phyloP scores from a whole-genome alignment of 2,888 invertebrate genomes.

The Dicycla oo region DNA sequence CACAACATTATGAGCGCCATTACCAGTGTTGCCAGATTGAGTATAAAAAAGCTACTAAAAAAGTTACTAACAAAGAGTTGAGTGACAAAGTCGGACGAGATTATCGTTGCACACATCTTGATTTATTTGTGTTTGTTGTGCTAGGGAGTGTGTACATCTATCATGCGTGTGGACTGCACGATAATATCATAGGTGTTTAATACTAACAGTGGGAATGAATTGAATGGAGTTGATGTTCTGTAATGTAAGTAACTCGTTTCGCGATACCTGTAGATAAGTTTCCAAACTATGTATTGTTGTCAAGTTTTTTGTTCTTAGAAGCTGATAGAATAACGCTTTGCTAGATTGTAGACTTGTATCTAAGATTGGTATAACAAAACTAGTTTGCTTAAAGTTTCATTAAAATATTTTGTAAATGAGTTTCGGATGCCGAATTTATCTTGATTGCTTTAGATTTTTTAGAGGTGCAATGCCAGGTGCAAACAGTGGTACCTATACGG shows the following conservation, averaged over 20 bases:
- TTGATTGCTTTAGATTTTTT: background rate
- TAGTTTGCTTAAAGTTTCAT: conserved; percentile 9
- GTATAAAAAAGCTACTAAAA: conserved; percentile 71
- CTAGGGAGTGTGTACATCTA: conserved; percentile 78
- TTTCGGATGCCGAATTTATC: background rate
- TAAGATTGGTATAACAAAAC: conserved; percentile 9
- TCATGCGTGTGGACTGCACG: conserved; percentile 71
- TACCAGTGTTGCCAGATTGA: conserved; percentile 75
- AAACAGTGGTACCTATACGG: background rate
- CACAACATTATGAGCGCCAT: conserved; percentile 72
- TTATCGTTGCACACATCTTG: conserved; percentile 80
- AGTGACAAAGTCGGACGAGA: conserved; percentile 81
- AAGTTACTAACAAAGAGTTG: conserved; percentile 74
- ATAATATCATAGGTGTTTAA: conserved; percentile 76
- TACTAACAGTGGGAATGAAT: conserved; percentile 62
- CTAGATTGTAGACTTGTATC: conserved; percentile 21
- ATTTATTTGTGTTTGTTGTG: conserved; percentile 81
- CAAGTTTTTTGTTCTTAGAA: conserved; percentile 38
- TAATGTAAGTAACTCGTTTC: conserved; percentile 61
- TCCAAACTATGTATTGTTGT: conserved; percentile 49
- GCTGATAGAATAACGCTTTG: conserved; percentile 24
- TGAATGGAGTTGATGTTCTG: conserved; percentile 58
- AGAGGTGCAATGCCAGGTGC: background rate
- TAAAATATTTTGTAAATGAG: conserved; percentile 6
- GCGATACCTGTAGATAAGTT: conserved; percentile 60